phyloP scores from a whole-genome alignment of 2,113 vertebrate species.

The Rhinoptilus africanus region DNA sequence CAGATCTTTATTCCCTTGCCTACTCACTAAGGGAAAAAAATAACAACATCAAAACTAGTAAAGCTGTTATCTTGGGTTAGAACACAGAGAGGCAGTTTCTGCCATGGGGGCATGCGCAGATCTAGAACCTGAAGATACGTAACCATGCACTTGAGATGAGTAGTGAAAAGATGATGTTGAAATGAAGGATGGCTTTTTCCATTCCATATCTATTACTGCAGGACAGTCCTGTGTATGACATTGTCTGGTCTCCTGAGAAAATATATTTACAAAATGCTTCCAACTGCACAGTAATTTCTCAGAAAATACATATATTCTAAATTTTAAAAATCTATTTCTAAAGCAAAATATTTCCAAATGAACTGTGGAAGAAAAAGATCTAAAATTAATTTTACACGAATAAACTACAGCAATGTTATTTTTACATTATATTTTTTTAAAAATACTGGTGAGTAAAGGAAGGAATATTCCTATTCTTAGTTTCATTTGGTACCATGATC shows the following conservation, averaged over 20 bases:
- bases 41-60: neutral
- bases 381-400: neutral
- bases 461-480: neutral
- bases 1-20: neutral
- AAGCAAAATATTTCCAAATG: neutral
- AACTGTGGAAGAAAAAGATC: neutral
- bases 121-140: neutral
- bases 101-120: neutral
- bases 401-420: neutral
- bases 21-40: neutral
- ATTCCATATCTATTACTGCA: neutral
- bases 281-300: neutral
- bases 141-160: neutral
- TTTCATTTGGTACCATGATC: slow-evolving; percentile 26
- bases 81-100: neutral
- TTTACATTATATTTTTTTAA: neutral
- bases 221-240: neutral
- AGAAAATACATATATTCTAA: neutral
- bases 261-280: neutral
- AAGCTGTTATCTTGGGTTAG: neutral
- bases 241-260: neutral
- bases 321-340: neutral
- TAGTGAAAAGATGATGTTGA: neutral
- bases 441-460: neutral
- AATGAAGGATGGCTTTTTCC: neutral